phyloP scores from a whole-genome alignment of 1,140 invertebrate genomes.

The Hormaphis cornu region DNA sequence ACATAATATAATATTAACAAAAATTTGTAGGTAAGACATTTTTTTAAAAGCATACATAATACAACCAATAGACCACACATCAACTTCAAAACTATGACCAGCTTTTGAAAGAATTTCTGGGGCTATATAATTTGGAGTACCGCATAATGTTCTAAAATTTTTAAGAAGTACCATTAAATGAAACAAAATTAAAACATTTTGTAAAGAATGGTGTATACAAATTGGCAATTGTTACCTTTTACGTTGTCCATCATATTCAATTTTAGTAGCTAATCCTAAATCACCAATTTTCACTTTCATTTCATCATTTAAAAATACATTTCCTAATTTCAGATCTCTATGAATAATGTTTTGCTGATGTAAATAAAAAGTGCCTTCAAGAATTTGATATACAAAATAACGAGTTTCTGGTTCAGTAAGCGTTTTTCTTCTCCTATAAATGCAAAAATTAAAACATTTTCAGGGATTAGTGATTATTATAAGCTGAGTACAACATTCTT shows the following conservation, averaged over 20 bases:
- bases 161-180: neutral
- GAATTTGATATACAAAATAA: slow-evolving; percentile 89
- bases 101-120: slow-evolving; percentile 90
- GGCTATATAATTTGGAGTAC: slow-evolving; percentile 97
- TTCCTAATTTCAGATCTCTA: slow-evolving; percentile 92
- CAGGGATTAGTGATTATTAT: no score
- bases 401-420: slow-evolving; percentile 91
- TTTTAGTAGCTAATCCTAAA: slow-evolving; percentile 87
- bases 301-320: slow-evolving; percentile 90
- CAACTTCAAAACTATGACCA: slow-evolving; percentile 91
- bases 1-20: neutral
- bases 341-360: slow-evolving; percentile 88
- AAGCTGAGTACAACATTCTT: no score
- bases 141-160: slow-evolving; percentile 72
- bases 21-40: neutral
- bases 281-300: slow-evolving; percentile 96
- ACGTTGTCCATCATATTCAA: slow-evolving; percentile 74
- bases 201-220: neutral
- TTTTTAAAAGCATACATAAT: slow-evolving; percentile 55
- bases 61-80: slow-evolving; percentile 94
- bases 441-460: neutral
- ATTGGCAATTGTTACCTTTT: slow-evolving; percentile 50
- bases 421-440: slow-evolving; percentile 59
- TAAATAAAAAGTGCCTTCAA: slow-evolving; percentile 82
- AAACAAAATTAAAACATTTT: neutral